These are phyloP conservation scores for Meteorus colon DNA, from an alignment of 2,888 invertebrate species.

Conservation along the genomic window DNA sequence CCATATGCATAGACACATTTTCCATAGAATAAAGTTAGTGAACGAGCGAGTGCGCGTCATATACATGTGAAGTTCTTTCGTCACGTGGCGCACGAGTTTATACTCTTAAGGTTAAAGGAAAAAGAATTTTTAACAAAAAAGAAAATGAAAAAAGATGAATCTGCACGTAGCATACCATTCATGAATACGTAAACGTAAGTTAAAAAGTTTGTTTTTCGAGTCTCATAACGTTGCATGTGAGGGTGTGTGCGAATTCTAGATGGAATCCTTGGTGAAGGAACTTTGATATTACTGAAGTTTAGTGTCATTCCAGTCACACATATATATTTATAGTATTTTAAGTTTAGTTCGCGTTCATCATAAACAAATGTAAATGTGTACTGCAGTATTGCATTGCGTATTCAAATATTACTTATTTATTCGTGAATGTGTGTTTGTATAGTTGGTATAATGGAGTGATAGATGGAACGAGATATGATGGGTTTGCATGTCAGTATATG, in stretches of 20 bases:
- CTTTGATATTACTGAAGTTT: slow-evolving; percentile 43
- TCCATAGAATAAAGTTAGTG: slow-evolving; percentile 5
- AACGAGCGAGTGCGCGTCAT: background rate
- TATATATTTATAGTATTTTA: background rate
- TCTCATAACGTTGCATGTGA: slow-evolving; percentile 5
- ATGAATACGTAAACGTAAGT: slow-evolving; percentile 40
- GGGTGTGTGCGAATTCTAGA: slow-evolving; percentile 6
- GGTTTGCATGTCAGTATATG: no score
- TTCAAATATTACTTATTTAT: no score
- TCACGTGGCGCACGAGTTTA: slow-evolving; percentile 14
- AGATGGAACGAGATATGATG: no score
- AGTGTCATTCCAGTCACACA: background rate
- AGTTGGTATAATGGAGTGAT: no score
- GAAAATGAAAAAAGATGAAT: background rate
- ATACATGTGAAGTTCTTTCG: background rate
- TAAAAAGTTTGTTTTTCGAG: slow-evolving; percentile 41
- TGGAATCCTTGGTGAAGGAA: slow-evolving; percentile 21
- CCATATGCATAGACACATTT: background rate
- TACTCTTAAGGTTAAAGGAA: slow-evolving; percentile 33
- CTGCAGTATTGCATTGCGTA: no score
- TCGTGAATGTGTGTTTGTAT: no score
- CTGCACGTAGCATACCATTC: slow-evolving; percentile 41
- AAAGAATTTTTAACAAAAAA: background rate
- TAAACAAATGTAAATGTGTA: background rate
- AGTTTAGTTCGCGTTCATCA: background rate